Evolutionary conservation across 1,140 invertebrate genomes (phyloP), one percentile per base, ranked within the genome.

Genomic region (Paracyclopina nana): DNA sequence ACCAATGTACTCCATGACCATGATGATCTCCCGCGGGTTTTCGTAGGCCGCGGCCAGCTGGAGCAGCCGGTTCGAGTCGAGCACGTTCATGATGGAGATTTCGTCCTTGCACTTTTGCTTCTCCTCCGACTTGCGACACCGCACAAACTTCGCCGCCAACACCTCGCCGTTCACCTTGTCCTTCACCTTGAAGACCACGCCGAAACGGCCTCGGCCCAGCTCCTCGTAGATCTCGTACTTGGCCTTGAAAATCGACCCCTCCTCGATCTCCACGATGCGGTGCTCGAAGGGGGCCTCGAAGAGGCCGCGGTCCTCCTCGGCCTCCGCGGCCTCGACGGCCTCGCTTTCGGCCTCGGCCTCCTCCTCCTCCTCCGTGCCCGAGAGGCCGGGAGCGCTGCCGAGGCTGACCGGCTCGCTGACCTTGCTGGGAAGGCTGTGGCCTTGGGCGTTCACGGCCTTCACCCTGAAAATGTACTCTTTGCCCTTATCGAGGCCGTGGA

Each of bases 1-100:
- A 55, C 80, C 80, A 58, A 91, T 79, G 60, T 86, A 91, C 72
- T 96, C 88, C 60, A 84, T 84, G 18, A 96, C 74, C 69, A 96
- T 80, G 25, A 87, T 74, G 61, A 87, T 82, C 66, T 94, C 84
- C 54, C 78, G 72, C 12, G 76, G 72, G 58, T 75, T 77, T 56
- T 90, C 82, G 62, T 80, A 95, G 20, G 86, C 86, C 30, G 84
- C 85, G 2, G 78, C 72, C 14, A 97, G 64, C 60, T 84, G 79
- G 4, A 96, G 69, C 0, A 96, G 69, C 62, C 88, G 90, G 0
- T 85, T 83, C 70, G 96, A 90, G 40, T 56, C 76, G 38, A 96
- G 66, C 11, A 75, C 68, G 57, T 83, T 88, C 87, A 96, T 94
- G 41, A 92, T 80, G 52, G 78, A 75, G 50, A 95, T 84, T 69